A percentile compares a stretch with the other conserved stretches of the same genome.
phyloP scores from a whole-genome alignment of 2,888 invertebrate species.

The Cephus sareptanus region DNA sequence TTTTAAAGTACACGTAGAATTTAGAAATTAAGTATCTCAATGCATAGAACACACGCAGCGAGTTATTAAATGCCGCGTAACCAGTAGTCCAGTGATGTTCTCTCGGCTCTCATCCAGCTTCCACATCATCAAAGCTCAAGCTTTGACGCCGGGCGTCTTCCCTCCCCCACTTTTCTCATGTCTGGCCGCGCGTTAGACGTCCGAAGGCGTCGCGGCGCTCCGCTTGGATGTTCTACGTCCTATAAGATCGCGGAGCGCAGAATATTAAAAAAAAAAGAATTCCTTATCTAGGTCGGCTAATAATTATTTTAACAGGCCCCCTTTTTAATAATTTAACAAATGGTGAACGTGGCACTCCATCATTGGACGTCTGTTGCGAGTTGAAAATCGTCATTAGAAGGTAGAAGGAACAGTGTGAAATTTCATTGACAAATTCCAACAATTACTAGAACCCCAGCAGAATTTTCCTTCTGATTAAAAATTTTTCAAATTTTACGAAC shows the following conservation, averaged over 20 bases:
- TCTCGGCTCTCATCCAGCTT: slow-evolving; percentile 22
- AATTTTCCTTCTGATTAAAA: no score
- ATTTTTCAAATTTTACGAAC: no score
- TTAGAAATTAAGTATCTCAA: neutral
- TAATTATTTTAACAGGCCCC: no score
- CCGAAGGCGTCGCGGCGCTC: slow-evolving; percentile 13
- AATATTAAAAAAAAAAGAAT: slow-evolving; percentile 9
- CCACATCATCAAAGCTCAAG: slow-evolving; percentile 27
- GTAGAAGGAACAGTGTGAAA: no score
- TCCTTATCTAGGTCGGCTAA: neutral
- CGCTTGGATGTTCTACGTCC: slow-evolving; percentile 28
- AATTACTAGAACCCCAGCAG: no score
- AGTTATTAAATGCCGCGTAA: neutral
- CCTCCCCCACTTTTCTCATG: slow-evolving; percentile 10
- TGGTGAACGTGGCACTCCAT: no score
- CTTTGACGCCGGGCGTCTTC: slow-evolving; percentile 12
- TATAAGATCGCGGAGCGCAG: slow-evolving; percentile 12
- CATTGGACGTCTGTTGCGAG: no score
- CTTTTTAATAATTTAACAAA: no score
- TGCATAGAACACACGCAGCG: neutral
- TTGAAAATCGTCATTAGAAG: no score
- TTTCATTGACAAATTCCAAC: no score
- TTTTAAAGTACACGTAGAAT: neutral
- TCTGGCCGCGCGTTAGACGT: neutral
- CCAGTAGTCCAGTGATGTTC: slow-evolving; percentile 1